Evolutionary conservation across 2,888 invertebrate species (phyloP).

Genomic region (Hoplodrina blanda): DNA sequence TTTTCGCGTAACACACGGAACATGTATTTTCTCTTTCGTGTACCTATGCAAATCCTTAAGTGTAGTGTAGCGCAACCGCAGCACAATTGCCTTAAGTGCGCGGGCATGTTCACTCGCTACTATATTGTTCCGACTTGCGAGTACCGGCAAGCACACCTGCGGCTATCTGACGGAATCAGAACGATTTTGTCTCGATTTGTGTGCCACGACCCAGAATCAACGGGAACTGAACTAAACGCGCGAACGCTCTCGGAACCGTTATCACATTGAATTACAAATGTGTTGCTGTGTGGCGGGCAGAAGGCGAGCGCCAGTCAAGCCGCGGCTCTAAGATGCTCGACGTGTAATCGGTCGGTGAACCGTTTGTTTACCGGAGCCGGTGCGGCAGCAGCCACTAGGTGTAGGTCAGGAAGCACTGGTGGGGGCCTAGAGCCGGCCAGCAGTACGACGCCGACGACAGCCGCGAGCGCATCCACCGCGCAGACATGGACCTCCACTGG

Average conservation of each 20-base stretch:
- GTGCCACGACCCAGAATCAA: slow-evolving; percentile 82
- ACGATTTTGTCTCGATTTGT: slow-evolving; percentile 73
- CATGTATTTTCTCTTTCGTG: slow-evolving; percentile 80
- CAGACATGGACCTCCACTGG: slow-evolving; percentile 79
- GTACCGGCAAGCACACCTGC: slow-evolving; percentile 62
- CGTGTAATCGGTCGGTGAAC: slow-evolving; percentile 89
- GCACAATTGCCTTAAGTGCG: slow-evolving; percentile 47
- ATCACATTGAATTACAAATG: slow-evolving; percentile 88
- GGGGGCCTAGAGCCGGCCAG: slow-evolving; percentile 75
- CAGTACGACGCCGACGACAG: slow-evolving; percentile 81
- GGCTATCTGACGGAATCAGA: slow-evolving; percentile 61
- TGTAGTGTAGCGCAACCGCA: slow-evolving; percentile 28
- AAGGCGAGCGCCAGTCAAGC: slow-evolving; percentile 71
- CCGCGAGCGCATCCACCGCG: slow-evolving; percentile 80
- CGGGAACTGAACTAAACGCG: slow-evolving; percentile 78
- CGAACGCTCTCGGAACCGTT: slow-evolving; percentile 85
- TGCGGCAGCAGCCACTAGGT: slow-evolving; percentile 79
- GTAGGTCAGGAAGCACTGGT: slow-evolving; percentile 85
- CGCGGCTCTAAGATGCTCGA: slow-evolving; percentile 74
- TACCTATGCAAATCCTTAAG: slow-evolving; percentile 55
- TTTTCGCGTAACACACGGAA: slow-evolving; percentile 69
- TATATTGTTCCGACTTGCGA: slow-evolving; percentile 24
- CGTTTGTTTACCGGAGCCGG: slow-evolving; percentile 88
- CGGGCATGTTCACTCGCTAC: slow-evolving; percentile 33
- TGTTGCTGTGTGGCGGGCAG: slow-evolving; percentile 73